Evolutionary conservation across 2,797 vertebrate genomes (phyloP), one percentile per base, ranked within the genome.

Genomic region (Meda fulgida): DNA sequence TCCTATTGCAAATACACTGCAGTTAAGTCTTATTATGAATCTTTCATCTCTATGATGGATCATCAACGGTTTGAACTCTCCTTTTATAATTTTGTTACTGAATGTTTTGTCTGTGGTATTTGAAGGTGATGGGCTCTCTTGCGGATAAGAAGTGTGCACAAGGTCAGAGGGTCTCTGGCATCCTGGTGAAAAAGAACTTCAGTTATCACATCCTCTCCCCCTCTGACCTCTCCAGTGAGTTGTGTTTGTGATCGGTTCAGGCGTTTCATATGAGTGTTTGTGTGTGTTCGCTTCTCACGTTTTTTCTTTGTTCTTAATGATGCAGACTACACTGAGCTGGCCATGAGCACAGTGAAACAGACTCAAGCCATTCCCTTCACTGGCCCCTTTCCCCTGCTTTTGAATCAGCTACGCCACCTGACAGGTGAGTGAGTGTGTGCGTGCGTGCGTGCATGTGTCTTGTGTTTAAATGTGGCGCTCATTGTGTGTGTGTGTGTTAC

Each of bases 171-270:
- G 96, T 99, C 85, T 99, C 98, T 8, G 97, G 98, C 81, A 99
- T 99, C 89, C 95, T 99, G 10, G 97, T 99, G 88, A 99, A 99
- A 87, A 96, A 97, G 82, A 97, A 99, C 94, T 99, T 99, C 92
- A 99, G 96, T 91, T 99, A 99, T 90, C 98, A 99, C 91, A 98
- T 98, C 86, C 96, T 98, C 90, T 95, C 96, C 60, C 96, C 97
- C 0, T 96, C 96, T 36, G 98, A 99, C 89, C 95, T 99, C 46
- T 97, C 97, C 70, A 97, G 98, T 99, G 92, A 96, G 97, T 90
- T 38, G 4, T 60, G 46, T 53, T n/a, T n/a, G 80, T 3, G 58
- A 26, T 6, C 36, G 0, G 21, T 58, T 80, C 26, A n/a, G 8
- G 58, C 38, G 29, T 9, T 66, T 26, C 3, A 19, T 4, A 13